phyloP scores from a whole-genome alignment of 2,113 vertebrate genomes.

The Oncorhynchus keta region DNA sequence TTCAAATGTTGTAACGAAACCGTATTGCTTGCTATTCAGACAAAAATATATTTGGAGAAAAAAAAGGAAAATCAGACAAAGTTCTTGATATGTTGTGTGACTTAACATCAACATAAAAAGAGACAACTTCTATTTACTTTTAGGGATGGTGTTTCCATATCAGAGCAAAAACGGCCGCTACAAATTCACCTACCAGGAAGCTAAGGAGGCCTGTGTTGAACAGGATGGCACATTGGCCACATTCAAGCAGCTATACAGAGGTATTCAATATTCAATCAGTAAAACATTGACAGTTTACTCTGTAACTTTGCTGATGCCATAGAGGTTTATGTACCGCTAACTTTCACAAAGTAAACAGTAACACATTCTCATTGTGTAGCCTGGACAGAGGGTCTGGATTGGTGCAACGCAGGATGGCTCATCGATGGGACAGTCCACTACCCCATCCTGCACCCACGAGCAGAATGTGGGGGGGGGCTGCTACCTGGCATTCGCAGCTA shows the following conservation, averaged over 20 bases:
- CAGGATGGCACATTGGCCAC: slow-evolving; percentile 87
- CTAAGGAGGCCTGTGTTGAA: slow-evolving; percentile 79
- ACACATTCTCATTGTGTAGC: slow-evolving; percentile 62
- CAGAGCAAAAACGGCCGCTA: slow-evolving; percentile 86
- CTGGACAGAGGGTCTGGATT: slow-evolving; percentile 92
- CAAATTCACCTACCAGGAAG: slow-evolving; percentile 83
- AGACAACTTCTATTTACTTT: neutral
- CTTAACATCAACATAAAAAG: neutral
- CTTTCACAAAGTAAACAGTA: neutral
- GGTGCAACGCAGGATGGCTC: slow-evolving; percentile 94
- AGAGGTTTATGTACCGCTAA: neutral
- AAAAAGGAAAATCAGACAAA: neutral
- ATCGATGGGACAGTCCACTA: slow-evolving; percentile 86
- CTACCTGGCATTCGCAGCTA: slow-evolving; percentile 84
- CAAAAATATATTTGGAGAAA: neutral
- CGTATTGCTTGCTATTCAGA: neutral
- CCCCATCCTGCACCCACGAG: slow-evolving; percentile 82
- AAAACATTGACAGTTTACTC: neutral
- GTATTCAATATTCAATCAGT: slow-evolving; percentile 55
- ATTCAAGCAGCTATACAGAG: slow-evolving; percentile 84
- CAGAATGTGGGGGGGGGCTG: slow-evolving; percentile 79
- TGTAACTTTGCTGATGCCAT: neutral
- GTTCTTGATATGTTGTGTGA: neutral
- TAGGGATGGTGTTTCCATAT: slow-evolving; percentile 92
- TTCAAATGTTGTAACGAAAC: neutral